A percentile compares a stretch with the other conserved stretches of the same genome.
Evolutionary conservation across 53 echinoderm and acorn worm genomes (phyloP).

Genomic region (Holothuria scabra): DNA sequence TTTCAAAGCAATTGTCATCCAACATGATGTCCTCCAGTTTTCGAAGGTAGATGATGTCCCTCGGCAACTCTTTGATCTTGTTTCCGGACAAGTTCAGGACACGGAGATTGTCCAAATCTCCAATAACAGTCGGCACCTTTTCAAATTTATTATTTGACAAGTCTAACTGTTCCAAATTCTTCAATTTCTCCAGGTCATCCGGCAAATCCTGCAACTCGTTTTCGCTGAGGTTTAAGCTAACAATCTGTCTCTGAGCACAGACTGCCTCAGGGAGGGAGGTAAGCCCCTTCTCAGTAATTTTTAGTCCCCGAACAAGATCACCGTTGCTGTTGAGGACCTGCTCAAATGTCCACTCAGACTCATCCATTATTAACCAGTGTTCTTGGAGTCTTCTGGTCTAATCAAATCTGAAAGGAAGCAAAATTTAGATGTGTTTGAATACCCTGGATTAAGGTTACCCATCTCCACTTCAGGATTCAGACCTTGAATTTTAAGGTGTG

Average conservation of each 20-base stretch:
- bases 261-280: constrained; percentile 71
- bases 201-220: constrained; percentile 79
- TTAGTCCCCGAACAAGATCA: constrained; percentile 68
- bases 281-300: constrained; percentile 65
- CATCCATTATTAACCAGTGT: not conserved
- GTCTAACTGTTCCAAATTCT: constrained; percentile 77
- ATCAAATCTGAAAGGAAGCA: too few relatives aligned
- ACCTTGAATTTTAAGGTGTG: too few relatives aligned
- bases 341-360: constrained; percentile 26
- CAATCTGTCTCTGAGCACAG: constrained; percentile 51
- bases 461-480: too few relatives aligned
- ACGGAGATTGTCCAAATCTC: constrained; percentile 74
- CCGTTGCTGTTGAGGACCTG: constrained; percentile 74
- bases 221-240: constrained; percentile 75
- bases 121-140: constrained; percentile 69
- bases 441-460: too few relatives aligned
- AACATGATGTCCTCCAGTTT: constrained; percentile 83
- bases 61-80: constrained; percentile 68
- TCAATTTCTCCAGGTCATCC: constrained; percentile 67
- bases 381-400: too few relatives aligned
- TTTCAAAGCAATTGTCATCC: constrained; percentile 80
- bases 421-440: too few relatives aligned
- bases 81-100: constrained; percentile 82
- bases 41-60: constrained; percentile 75
- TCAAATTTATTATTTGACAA: constrained; percentile 79